A percentile compares a stretch with the other conserved stretches of the same genome.
Evolutionary conservation across 1,140 invertebrate species (phyloP).

Genomic region (Sycophila sp.): DNA sequence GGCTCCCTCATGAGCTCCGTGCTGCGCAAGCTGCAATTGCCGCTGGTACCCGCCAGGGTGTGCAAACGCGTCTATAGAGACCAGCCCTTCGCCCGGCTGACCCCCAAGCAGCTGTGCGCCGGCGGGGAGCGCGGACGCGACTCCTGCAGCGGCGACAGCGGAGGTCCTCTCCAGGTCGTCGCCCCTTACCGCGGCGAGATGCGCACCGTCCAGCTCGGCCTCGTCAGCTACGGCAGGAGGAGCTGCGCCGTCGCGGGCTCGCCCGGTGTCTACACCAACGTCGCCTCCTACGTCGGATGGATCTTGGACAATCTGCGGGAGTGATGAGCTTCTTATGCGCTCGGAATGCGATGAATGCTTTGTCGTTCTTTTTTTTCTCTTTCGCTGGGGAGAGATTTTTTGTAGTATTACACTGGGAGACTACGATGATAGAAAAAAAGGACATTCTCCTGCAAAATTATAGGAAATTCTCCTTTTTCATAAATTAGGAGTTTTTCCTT

Average conservation of each 20-base stretch:
- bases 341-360: too few species aligned
- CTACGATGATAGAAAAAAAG: too few species aligned
- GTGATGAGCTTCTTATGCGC: slow-evolving; percentile 42
- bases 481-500: too few species aligned
- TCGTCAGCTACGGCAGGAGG: slow-evolving; percentile 68
- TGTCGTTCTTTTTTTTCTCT: too few species aligned
- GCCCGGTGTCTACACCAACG: slow-evolving; percentile 73
- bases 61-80: slow-evolving; percentile 63
- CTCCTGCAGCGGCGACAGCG: slow-evolving; percentile 65
- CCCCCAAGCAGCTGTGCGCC: slow-evolving; percentile 71
- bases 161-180: slow-evolving; percentile 63
- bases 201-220: slow-evolving; percentile 63
- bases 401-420: too few species aligned
- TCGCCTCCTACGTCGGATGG: slow-evolving; percentile 74
- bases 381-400: too few species aligned
- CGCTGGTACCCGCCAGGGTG: slow-evolving; percentile 57
- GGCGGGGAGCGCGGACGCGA: slow-evolving; percentile 66
- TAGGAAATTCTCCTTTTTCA: too few species aligned
- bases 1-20: slow-evolving; percentile 57
- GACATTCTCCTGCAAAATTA: too few species aligned
- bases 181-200: slow-evolving; percentile 42
- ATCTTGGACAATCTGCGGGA: slow-evolving; percentile 68
- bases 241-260: slow-evolving; percentile 66
- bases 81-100: slow-evolving; percentile 52
- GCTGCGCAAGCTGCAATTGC: slow-evolving; percentile 67